Evolutionary conservation across 2,113 vertebrate genomes (phyloP).

Genomic region (Alexandromys fortis): DNA sequence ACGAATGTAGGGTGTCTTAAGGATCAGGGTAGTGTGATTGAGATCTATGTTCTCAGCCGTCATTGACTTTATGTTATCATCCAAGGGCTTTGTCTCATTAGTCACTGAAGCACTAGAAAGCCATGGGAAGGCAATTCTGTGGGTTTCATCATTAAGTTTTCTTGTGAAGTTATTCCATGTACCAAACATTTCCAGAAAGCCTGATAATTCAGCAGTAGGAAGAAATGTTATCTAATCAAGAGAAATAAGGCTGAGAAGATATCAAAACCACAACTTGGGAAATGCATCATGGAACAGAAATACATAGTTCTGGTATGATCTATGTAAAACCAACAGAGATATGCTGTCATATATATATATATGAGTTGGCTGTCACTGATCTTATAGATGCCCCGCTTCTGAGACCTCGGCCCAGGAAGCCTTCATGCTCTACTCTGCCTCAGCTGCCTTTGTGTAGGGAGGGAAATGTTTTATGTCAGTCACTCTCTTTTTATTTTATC

Average conservation of each 20-base stretch:
- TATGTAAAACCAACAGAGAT: accelerated
- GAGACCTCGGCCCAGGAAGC: too few relatives aligned
- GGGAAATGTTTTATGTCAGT: too few relatives aligned
- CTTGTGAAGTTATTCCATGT: not conserved
- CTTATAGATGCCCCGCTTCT: too few relatives aligned
- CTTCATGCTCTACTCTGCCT: too few relatives aligned
- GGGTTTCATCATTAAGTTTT: not conserved
- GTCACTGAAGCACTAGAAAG: not conserved
- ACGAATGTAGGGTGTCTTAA: not conserved
- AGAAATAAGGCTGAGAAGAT: not conserved
- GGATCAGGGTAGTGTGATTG: not conserved
- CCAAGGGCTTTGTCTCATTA: not conserved
- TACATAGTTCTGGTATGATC: too few relatives aligned
- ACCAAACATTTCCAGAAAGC: not conserved
- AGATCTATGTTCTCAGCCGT: not conserved
- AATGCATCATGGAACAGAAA: too few relatives aligned
- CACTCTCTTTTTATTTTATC: too few relatives aligned
- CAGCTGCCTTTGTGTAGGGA: too few relatives aligned
- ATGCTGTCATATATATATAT: too few relatives aligned
- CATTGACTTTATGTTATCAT: not conserved
- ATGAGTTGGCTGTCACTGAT: too few relatives aligned
- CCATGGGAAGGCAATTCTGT: not conserved
- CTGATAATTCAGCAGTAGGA: not conserved
- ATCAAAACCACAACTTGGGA: not conserved
- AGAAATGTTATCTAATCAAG: not conserved